Percentiles rank a stretch among this genome's conserved stretches.
phyloP scores from a whole-genome alignment of 1,140 invertebrate species.

The Achroia grisella region DNA sequence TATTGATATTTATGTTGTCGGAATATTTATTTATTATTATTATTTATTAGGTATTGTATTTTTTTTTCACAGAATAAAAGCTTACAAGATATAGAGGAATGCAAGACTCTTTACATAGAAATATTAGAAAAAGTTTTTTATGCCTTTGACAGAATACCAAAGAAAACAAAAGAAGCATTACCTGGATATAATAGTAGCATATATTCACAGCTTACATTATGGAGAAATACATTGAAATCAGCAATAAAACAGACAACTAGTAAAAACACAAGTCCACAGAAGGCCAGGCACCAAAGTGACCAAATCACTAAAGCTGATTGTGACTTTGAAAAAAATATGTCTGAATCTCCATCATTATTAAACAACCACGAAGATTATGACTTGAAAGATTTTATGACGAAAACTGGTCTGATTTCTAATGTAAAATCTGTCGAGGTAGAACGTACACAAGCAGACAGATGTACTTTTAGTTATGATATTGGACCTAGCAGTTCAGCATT shows the following conservation, averaged over 20 bases:
- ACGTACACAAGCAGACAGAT: no score
- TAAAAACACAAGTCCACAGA: slow-evolving; percentile 5
- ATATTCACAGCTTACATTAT: slow-evolving; percentile 51
- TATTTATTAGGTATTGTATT: not conserved
- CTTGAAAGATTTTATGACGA: slow-evolving; percentile 33
- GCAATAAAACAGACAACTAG: slow-evolving; percentile 20
- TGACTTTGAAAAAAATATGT: slow-evolving; percentile 8
- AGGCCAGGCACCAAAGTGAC: not conserved
- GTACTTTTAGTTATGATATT: not conserved
- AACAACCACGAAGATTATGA: slow-evolving; percentile 18
- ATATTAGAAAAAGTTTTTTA: slow-evolving; percentile 61
- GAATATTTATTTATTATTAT: no score
- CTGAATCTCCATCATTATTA: slow-evolving; percentile 17
- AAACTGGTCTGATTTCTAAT: slow-evolving; percentile 11
- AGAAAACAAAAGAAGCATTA: slow-evolving; percentile 53
- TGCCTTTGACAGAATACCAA: slow-evolving; percentile 63
- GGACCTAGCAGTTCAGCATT: slow-evolving; percentile 21
- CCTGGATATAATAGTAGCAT: slow-evolving; percentile 52
- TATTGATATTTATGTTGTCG: no score
- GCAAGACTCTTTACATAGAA: slow-evolving; percentile 58
- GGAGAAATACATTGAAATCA: slow-evolving; percentile 41
- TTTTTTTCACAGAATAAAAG: slow-evolving; percentile 34
- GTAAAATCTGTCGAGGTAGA: no score
- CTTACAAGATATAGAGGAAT: slow-evolving; percentile 38
- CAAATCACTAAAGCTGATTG: not conserved